These are phyloP conservation scores for Zootermopsis nevadensis DNA, from an alignment of 2,888 invertebrate genomes.

Conservation along the genomic window DNA sequence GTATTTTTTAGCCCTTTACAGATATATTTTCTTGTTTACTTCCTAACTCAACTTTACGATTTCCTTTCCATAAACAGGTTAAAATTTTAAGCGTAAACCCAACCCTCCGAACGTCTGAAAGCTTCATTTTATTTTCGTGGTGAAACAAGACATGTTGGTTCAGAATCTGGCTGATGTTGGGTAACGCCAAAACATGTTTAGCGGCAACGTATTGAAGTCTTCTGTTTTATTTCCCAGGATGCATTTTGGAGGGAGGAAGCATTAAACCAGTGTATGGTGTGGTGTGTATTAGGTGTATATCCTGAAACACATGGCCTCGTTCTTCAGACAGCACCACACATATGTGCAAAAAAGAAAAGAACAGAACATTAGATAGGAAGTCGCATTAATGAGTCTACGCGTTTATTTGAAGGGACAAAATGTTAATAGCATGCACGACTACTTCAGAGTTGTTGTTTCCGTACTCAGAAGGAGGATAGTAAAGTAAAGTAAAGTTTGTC, in stretches of 20 bases:
- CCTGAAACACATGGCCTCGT: neutral
- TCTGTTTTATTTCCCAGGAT: conserved; percentile 25
- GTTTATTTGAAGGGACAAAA: neutral
- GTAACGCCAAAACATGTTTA: neutral
- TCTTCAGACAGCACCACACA: no score
- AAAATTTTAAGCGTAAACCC: neutral
- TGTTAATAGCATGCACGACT: no score
- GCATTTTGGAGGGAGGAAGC: conserved; percentile 18
- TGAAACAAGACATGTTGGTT: neutral
- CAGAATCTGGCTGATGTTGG: neutral
- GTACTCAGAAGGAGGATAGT: no score
- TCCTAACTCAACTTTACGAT: conserved; percentile 14
- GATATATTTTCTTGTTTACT: neutral
- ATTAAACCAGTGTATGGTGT: neutral
- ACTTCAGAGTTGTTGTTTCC: no score
- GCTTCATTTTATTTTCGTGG: neutral
- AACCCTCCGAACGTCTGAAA: neutral
- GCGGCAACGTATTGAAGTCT: neutral
- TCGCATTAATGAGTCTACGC: neutral
- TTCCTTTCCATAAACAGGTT: conserved; percentile 19
- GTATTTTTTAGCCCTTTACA: neutral
- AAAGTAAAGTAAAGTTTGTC: no score
- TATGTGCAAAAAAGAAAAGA: neutral
- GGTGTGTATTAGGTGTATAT: neutral
- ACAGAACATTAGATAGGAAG: neutral